Evolutionary conservation across 2,113 vertebrate genomes (phyloP).

Genomic region (Antechinus stuartii): DNA sequence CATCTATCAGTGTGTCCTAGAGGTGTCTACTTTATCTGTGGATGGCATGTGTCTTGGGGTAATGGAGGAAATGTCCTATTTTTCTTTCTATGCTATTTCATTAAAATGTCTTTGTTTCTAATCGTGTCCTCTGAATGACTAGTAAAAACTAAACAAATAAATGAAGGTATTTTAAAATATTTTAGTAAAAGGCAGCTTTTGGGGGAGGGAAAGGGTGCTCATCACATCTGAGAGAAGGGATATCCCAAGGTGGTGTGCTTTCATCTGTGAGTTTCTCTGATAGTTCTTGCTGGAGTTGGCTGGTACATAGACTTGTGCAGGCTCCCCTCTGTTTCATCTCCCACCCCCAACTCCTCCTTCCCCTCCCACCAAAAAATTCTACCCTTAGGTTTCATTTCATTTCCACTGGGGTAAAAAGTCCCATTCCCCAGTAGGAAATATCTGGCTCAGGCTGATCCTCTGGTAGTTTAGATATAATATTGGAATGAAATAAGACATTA

Average conservation of each 20-base stretch:
- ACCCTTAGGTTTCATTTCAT: not conserved
- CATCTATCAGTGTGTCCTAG: not conserved
- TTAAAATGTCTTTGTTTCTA: not conserved
- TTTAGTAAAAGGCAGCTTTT: not conserved
- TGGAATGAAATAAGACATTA: not conserved
- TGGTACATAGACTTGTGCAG: not conserved
- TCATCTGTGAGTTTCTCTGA: not conserved
- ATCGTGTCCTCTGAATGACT: not conserved
- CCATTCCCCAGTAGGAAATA: not conserved
- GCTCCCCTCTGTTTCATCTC: not conserved
- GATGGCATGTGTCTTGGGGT: not conserved
- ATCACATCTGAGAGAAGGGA: not conserved
- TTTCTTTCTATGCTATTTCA: not conserved
- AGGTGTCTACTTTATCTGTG: not conserved
- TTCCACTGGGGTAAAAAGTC: not conserved
- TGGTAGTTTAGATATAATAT: not conserved
- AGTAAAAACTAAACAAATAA: not conserved
- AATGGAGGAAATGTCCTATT: not conserved
- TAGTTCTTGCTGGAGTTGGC: not conserved
- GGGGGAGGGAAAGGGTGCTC: not conserved
- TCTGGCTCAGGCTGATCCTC: not conserved
- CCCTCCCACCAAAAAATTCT: not conserved
- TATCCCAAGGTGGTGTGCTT: not conserved
- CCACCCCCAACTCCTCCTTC: not conserved
- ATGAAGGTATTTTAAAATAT: not conserved